Evolutionary conservation across 2,888 invertebrate species (phyloP), one percentile per base, ranked within the genome.

Genomic region (Pristionchus mayeri): DNA sequence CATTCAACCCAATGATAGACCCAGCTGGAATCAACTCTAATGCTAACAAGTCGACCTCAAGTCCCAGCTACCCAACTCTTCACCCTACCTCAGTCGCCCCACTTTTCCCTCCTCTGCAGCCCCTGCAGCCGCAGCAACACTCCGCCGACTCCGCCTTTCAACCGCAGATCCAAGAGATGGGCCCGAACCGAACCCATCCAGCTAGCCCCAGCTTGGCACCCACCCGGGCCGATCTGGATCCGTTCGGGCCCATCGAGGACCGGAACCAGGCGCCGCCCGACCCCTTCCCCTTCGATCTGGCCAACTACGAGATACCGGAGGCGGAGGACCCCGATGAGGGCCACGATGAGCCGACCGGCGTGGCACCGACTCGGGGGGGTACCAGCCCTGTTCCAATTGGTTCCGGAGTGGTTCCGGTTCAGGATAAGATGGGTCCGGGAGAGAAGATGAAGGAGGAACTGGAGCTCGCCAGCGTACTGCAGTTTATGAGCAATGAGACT

Each of bases 231-330:
- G 9, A 9, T 2, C 71, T 11, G 40, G 30, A 21, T 1, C 52
- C 52, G 1, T 3, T 4, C 27, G 18, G 11, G 16, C 1, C 44
- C 24, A 79, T 79, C 34, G 79, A 79, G 24, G 79, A 79, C 34
- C n/a, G 52, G 0, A 79, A 79, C 54, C 50, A 79, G n/a, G 52
- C 37, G 0, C 79, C 79, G 7, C 76, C 54, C 54, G 52, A 79
- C n/a, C 79, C 54, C 1, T 44, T 44, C 44, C 81, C 81, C 60
- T 44, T 81, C 44, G 81, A 81, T 24, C 40, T 60, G 3, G 40
- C 81, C 44, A 57, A 81, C 44, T 81, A 81, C 21, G 60, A 60
- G 30, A 81, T 81, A 24, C 81, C 81, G 6, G 60, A 57, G 24
- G 81, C 37, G 18, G 81, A 81, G 16, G 54, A 80, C 9, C 34